A percentile compares a stretch with the other conserved stretches of the same genome.
Conservation (phyloP, 1,140 invertebrate species). For the Conopomorpha cramerella region DNA sequence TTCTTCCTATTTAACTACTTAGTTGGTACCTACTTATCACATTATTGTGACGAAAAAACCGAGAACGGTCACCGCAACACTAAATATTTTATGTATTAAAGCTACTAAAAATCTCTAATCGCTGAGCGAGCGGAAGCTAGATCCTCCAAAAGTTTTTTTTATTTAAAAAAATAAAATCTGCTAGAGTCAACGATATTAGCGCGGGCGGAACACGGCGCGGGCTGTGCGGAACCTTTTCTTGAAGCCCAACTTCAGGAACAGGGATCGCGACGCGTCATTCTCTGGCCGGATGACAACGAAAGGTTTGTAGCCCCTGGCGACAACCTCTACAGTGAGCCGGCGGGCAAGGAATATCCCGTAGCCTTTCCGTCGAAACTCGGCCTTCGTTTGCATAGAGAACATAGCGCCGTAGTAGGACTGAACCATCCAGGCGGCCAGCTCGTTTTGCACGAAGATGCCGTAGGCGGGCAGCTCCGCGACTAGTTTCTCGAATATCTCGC, state of each 20-base stretch:
- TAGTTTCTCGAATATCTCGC: slow-evolving; percentile 79
- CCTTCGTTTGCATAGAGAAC: slow-evolving; percentile 88
- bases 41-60: too few relatives aligned
- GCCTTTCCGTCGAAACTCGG: slow-evolving; percentile 79
- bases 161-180: slow-evolving; percentile 59
- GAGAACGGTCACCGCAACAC: too few relatives aligned
- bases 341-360: slow-evolving; percentile 72
- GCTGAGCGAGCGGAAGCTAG: too few relatives aligned
- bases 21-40: too few relatives aligned
- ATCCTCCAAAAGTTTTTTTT: slow-evolving; percentile 1
- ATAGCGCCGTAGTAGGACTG: slow-evolving; percentile 87
- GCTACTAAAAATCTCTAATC: too few relatives aligned
- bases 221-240: slow-evolving; percentile 76
- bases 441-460: slow-evolving; percentile 74
- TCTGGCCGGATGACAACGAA: slow-evolving; percentile 86
- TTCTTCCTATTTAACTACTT: too few relatives aligned
- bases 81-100: too few relatives aligned
- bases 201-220: slow-evolving; percentile 73
- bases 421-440: slow-evolving; percentile 82
- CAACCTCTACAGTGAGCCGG: slow-evolving; percentile 69
- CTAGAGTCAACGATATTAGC: slow-evolving; percentile 43
- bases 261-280: slow-evolving; percentile 78
- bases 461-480: slow-evolving; percentile 75
- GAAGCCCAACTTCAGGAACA: slow-evolving; percentile 81
- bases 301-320: slow-evolving; percentile 75